phyloP scores from a whole-genome alignment of 2,797 vertebrate genomes.

The Apogon hyalosoma region DNA sequence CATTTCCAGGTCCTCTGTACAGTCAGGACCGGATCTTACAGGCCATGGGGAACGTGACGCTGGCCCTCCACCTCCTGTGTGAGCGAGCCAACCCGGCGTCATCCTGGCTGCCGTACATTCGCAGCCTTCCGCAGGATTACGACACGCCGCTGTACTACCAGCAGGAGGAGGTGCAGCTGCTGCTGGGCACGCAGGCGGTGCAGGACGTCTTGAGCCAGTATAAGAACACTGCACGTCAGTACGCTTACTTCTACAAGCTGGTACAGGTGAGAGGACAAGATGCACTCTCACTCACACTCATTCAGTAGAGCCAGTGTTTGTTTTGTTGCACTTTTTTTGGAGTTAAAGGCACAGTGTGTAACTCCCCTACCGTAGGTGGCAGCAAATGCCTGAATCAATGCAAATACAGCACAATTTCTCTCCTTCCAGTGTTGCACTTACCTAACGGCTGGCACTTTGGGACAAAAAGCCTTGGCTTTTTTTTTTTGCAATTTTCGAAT shows the following conservation, averaged over 20 bases:
- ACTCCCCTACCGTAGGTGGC: too few relatives aligned
- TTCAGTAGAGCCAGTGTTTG: too few relatives aligned
- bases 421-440: too few relatives aligned
- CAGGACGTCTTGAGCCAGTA: constrained; percentile 96
- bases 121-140: constrained; percentile 92
- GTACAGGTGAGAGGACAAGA: constrained; percentile 87
- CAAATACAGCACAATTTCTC: too few relatives aligned
- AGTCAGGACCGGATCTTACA: constrained; percentile 96
- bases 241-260: constrained; percentile 98
- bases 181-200: constrained; percentile 94
- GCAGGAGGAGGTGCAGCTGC: constrained; percentile 92
- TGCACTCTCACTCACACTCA: neutral
- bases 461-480: too few relatives aligned
- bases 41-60: constrained; percentile 97
- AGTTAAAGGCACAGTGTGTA: too few relatives aligned
- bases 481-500: too few relatives aligned
- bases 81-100: constrained; percentile 91
- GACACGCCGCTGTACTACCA: constrained; percentile 95
- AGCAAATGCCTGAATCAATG: too few relatives aligned
- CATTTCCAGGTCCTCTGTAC: constrained; percentile 89
- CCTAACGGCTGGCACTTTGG: too few relatives aligned
- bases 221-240: constrained; percentile 97
- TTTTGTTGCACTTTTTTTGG: too few relatives aligned
- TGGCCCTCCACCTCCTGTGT: constrained; percentile 96
- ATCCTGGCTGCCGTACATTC: constrained; percentile 95